Percentiles rank a stretch among this genome's conserved stretches.
Conservation (phyloP, 2,797 vertebrate genomes). For the Platalea minor region DNA sequence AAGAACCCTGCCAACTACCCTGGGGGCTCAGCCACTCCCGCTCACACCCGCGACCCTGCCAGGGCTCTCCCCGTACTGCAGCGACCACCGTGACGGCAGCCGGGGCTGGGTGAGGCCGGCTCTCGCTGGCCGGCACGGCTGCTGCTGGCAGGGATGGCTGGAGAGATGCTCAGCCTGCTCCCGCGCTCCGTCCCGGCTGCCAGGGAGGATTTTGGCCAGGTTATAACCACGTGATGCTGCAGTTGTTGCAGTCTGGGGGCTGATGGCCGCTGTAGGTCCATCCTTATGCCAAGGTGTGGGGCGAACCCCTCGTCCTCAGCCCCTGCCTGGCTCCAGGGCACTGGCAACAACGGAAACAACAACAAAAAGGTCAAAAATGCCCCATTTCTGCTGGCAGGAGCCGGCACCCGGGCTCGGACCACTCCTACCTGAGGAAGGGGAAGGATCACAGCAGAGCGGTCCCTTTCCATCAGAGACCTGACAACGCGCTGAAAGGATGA, state of each 20-base stretch:
- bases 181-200: accelerated
- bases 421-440: background rate
- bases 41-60: accelerated
- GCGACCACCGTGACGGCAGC: accelerated
- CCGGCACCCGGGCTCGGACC: background rate
- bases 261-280: background rate
- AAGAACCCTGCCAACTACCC: background rate
- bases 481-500: background rate
- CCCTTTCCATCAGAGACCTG: background rate
- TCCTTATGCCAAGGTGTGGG: background rate
- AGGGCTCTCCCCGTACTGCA: background rate
- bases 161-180: background rate
- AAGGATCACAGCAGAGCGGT: accelerated
- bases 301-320: background rate
- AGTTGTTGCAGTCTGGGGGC: background rate
- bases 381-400: background rate
- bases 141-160: background rate
- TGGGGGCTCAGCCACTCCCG: background rate
- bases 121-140: background rate
- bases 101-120: background rate
- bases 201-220: background rate
- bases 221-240: accelerated
- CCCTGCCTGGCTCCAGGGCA: background rate
- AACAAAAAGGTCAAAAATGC: background rate
- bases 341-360: background rate